These are phyloP conservation scores for Stegostoma tigrinum DNA, from an alignment of 2,113 vertebrate genomes.

Conservation along the genomic window DNA sequence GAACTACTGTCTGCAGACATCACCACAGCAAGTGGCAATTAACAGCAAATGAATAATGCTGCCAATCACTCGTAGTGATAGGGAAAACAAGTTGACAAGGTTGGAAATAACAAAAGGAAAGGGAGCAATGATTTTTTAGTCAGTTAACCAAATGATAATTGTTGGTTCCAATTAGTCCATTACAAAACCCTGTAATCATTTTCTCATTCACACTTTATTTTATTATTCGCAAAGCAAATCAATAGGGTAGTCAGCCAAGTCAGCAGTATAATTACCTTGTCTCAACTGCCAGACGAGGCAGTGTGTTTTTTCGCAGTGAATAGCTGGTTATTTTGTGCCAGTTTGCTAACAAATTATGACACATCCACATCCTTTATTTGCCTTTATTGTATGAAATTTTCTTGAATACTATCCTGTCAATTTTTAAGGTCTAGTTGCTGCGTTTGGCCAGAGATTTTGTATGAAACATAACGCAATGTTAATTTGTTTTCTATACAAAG, in stretches of 20 bases:
- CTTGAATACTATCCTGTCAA: background rate
- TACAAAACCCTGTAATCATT: background rate
- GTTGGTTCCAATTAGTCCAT: constrained; percentile 7
- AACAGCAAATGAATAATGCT: constrained; percentile 19
- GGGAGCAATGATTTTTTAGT: constrained; percentile 27
- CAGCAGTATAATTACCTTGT: background rate
- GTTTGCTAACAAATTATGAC: constrained; percentile 25
- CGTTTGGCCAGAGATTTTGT: background rate
- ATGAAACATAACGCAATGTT: background rate
- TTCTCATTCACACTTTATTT: constrained; percentile 9
- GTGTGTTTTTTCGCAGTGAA: background rate
- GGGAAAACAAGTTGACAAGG: constrained; percentile 8
- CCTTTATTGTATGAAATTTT: background rate
- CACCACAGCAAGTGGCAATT: background rate
- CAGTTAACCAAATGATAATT: constrained; percentile 34
- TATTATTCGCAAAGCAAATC: constrained; percentile 13
- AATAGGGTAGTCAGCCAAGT: constrained; percentile 12
- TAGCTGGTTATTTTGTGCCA: background rate
- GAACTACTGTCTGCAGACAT: background rate
- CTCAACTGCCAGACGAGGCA: background rate
- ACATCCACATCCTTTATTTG: constrained; percentile 8
- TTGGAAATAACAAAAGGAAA: constrained; percentile 29
- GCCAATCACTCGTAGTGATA: background rate
- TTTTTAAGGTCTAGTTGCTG: background rate
- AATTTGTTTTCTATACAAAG: background rate